Evolutionary conservation across 2,797 vertebrate species (phyloP), one percentile per base, ranked within the genome.

Genomic region (Emydoidea blandingii): DNA sequence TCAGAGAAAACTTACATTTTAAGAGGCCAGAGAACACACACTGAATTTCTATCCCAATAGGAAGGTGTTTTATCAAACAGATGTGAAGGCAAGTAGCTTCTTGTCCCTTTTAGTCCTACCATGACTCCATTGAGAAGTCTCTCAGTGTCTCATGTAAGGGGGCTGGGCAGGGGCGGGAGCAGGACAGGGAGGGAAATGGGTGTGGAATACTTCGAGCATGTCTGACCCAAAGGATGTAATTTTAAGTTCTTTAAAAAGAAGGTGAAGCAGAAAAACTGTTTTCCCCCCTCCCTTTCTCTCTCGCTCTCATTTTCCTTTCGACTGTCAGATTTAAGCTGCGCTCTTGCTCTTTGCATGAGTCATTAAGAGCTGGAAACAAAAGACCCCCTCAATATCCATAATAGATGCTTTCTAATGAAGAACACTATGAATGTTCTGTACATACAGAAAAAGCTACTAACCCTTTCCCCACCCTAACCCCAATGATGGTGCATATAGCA

Each of bases 231-330:
- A 95, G 96, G 81, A 87, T 91, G 86, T 92, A 85, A 78, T 92
- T 95, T 95, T 95, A 81, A 96, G 81, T 83, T 92, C 92, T 97
- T 97, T 91, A 91, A 92, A 94, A 74, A 95, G 96, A 94, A 90
- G 89, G 74, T 96, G 56, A 95, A 95, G 83, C 81, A 87, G 83
- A 92, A 95, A 96, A 96, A 91, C 91, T 95, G 83, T 80, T 96
- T 8, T 15, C 34, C 31, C 31, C 12, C 62, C 27, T 7, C 37
- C 5, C 8, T 10, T 37, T 72, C 65, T 72, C 68, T 11, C 87
- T 94, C 68, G 83, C 44, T 95, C 94, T 92, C 92, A 86, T 92
- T 90, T 96, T 94, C 96, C 95, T 94, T 96, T 95, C 91, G 90
- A 93, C 83, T 89, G 88, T 96, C 65, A 54, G 84, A 89, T 96